Evolutionary conservation across 2,888 invertebrate species (phyloP).

Genomic region (Scaptomyza caliginosa): DNA sequence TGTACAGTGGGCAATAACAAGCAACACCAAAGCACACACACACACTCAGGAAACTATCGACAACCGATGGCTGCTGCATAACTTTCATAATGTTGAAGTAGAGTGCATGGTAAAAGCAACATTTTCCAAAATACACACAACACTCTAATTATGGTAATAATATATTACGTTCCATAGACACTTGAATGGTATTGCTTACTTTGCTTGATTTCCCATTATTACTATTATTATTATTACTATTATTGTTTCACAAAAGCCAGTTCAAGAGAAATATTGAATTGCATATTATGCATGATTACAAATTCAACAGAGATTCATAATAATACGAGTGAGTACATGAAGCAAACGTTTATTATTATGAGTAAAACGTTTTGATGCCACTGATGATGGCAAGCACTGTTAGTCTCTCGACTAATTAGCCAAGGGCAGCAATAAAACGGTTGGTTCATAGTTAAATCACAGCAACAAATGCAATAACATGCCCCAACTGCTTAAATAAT

Average conservation of each 20-base stretch:
- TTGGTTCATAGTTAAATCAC: slow-evolving; percentile 50
- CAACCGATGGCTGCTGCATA: not conserved
- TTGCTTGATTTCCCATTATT: not conserved
- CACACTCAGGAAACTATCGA: not conserved
- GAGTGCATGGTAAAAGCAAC: not conserved
- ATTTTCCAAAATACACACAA: not conserved
- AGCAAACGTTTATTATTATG: not conserved
- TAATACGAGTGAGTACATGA: slow-evolving; percentile 3
- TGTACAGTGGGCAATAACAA: slow-evolving; percentile 34
- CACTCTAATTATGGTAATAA: not conserved
- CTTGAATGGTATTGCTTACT: not conserved
- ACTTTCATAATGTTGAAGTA: not conserved
- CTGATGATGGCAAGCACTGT: slow-evolving; percentile 34
- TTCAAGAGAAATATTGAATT: not conserved
- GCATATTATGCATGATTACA: not conserved
- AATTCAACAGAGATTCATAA: not conserved
- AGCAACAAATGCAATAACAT: slow-evolving; percentile 55
- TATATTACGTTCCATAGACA: not conserved
- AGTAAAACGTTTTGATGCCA: not conserved
- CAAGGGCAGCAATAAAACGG: slow-evolving; percentile 62
- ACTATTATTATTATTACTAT: too few relatives aligned
- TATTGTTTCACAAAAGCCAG: too few relatives aligned
- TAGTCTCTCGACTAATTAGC: slow-evolving; percentile 47
- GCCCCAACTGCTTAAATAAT: slow-evolving; percentile 64
- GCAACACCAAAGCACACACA: not conserved